Conservation (phyloP, 2,888 invertebrate genomes). For the Eilema sororculum region DNA sequence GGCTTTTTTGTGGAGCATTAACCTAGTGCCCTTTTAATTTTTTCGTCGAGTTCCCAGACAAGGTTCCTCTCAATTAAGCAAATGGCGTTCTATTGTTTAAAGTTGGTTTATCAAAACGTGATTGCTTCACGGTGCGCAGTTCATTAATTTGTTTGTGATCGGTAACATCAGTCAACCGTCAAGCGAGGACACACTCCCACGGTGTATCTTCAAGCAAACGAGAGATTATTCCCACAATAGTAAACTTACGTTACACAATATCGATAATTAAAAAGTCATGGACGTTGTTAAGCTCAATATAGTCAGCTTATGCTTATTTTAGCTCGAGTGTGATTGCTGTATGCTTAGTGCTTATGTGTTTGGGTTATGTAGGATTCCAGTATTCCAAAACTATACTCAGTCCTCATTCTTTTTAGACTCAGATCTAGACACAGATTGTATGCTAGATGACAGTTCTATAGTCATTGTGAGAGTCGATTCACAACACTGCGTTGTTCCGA, state of each 20-base stretch:
- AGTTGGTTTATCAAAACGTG: conserved; percentile 51
- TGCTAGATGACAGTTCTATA: no score
- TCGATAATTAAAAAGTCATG: conserved; percentile 68
- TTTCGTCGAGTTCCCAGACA: conserved; percentile 32
- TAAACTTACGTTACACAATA: conserved; percentile 62
- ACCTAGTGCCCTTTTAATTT: conserved; percentile 42
- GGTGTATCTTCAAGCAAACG: conserved; percentile 64
- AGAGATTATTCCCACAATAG: conserved; percentile 65
- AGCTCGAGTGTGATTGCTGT: not conserved
- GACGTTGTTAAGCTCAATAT: conserved; percentile 52
- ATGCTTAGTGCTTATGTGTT: no score
- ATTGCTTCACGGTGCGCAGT: conserved; percentile 65
- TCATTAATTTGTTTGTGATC: conserved; percentile 78
- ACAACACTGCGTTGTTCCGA: no score
- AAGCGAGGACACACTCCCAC: conserved; percentile 75
- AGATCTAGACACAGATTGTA: no score
- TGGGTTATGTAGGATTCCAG: not conserved
- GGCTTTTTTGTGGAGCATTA: conserved; percentile 36
- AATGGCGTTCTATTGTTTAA: conserved; percentile 58
- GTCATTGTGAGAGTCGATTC: no score
- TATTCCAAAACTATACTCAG: no score
- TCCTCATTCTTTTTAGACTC: no score
- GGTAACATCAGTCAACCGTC: conserved; percentile 83
- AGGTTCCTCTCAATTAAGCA: conserved; percentile 60
- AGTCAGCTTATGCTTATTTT: conserved; percentile 35